Evolutionary conservation across 2,113 vertebrate species (phyloP).

Genomic region (Oryzias javanicus): DNA sequence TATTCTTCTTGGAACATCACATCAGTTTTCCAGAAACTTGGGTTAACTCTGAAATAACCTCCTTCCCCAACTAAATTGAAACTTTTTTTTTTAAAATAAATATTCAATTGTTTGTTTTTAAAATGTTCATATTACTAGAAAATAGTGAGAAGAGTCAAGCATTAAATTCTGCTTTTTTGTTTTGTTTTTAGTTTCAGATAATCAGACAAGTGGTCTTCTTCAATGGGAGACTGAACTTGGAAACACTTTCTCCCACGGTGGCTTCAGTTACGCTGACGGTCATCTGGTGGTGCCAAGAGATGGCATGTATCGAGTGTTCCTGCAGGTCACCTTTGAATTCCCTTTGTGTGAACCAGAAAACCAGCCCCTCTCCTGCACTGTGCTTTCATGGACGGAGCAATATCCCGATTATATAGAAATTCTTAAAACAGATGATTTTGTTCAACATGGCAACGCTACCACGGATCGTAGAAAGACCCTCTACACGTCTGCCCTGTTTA

Average conservation of each 20-base stretch:
- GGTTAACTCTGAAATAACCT: too few species aligned
- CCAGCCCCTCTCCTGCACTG: background rate
- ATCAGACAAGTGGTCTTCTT: accelerated
- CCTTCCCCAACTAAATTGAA: too few species aligned
- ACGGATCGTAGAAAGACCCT: slow-evolving; percentile 27
- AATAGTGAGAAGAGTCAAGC: background rate
- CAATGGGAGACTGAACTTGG: background rate
- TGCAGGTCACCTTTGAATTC: slow-evolving; percentile 64
- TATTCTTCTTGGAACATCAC: too few species aligned
- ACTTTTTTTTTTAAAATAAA: too few species aligned
- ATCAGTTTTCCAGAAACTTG: too few species aligned
- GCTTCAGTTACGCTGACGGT: slow-evolving; percentile 29
- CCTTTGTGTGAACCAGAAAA: accelerated
- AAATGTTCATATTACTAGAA: too few species aligned
- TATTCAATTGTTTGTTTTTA: too few species aligned
- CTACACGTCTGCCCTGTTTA: slow-evolving; percentile 22
- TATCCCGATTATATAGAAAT: background rate
- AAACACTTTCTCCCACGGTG: slow-evolving; percentile 4
- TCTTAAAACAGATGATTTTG: too few species aligned
- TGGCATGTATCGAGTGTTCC: slow-evolving; percentile 56
- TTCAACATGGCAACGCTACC: slow-evolving; percentile 1
- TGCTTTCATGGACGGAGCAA: background rate
- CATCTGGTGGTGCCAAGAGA: slow-evolving; percentile 39
- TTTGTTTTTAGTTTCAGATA: background rate
- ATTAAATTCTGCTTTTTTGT: background rate